phyloP scores from a whole-genome alignment of 2,797 vertebrate genomes.

The Australoheros facetus region DNA sequence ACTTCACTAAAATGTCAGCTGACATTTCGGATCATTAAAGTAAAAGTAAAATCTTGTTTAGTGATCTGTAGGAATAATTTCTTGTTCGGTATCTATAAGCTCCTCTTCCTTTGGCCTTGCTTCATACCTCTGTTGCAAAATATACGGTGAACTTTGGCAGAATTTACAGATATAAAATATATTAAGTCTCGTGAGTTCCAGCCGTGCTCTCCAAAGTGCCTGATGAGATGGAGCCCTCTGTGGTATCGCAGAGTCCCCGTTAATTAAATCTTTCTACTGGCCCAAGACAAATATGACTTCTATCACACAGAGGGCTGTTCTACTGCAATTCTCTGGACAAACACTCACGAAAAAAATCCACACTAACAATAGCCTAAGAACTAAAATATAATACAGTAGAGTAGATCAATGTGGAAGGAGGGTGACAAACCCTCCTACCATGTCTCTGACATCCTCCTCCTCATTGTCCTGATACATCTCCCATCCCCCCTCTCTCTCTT shows the following conservation, averaged over 20 bases:
- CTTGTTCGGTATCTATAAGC: conserved; percentile 16
- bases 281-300: conserved; percentile 41
- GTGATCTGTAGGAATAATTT: conserved; percentile 35
- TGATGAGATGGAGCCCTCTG: conserved; percentile 36
- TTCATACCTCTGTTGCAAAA: conserved; percentile 27
- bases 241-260: conserved; percentile 27
- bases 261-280: conserved; percentile 36
- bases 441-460: not conserved
- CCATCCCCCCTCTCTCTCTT: not conserved
- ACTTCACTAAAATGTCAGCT: not conserved
- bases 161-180: conserved; percentile 60
- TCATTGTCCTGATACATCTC: not conserved
- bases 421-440: conserved; percentile 8
- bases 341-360: conserved; percentile 47
- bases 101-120: conserved; percentile 45
- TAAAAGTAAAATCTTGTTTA: conserved; percentile 30
- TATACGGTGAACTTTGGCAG: conserved; percentile 65
- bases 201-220: conserved; percentile 52
- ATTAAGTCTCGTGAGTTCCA: conserved; percentile 48
- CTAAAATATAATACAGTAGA: conserved; percentile 67
- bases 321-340: conserved; percentile 38
- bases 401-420: conserved; percentile 32
- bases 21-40: conserved; percentile 6
- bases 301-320: conserved; percentile 37
- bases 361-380: conserved; percentile 53